phyloP scores from a whole-genome alignment of 2,888 invertebrate genomes.

The Tipula confusa region DNA sequence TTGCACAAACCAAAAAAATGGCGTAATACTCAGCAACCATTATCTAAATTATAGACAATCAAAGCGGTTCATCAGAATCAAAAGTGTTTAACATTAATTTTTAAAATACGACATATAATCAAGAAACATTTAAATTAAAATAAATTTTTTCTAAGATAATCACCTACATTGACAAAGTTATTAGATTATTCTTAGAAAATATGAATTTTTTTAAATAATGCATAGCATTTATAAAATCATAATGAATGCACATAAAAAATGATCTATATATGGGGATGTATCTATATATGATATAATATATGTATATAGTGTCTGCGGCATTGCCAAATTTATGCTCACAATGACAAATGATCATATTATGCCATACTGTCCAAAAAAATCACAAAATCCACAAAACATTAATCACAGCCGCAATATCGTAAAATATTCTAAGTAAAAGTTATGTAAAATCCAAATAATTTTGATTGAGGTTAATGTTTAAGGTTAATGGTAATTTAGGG shows the following conservation, averaged over 20 bases:
- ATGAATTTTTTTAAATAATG: background rate
- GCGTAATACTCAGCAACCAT: too few relatives aligned
- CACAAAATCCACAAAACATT: background rate
- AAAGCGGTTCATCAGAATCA: background rate
- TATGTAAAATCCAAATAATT: background rate
- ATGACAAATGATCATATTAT: background rate
- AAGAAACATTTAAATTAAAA: background rate
- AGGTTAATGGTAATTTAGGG: conserved; percentile 12
- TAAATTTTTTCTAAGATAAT: background rate
- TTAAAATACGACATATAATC: background rate
- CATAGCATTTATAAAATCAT: background rate
- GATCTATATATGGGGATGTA: too few relatives aligned
- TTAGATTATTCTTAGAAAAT: background rate
- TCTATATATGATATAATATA: background rate
- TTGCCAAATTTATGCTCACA: background rate
- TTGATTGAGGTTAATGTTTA: conserved; percentile 25
- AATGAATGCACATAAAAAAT: background rate
- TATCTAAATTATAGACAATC: background rate
- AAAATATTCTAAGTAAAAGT: background rate
- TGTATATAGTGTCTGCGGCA: background rate
- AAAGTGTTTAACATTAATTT: background rate
- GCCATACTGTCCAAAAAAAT: background rate
- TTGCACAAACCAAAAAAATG: too few relatives aligned
- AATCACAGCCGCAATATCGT: background rate
- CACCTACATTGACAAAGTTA: background rate